Evolutionary conservation across 2,797 vertebrate species (phyloP), one percentile per base, ranked within the genome.

Genomic region (Hippoglossus hippoglossus): DNA sequence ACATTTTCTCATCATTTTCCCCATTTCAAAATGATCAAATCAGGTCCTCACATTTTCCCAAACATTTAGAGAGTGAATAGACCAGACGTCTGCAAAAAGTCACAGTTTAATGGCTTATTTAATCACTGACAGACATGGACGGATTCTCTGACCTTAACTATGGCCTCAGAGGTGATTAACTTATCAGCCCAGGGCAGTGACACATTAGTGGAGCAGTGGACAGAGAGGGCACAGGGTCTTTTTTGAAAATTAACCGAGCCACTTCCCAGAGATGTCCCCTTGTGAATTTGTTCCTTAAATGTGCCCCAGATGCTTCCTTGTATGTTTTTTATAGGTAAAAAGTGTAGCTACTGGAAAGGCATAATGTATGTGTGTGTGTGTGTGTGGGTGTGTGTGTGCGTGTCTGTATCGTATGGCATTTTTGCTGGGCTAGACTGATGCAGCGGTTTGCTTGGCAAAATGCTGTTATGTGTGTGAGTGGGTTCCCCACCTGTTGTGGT

Each of bases 401-500:
- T 34, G 31, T 11, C 2, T 39, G 12, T 39, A 12, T 39, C 36
- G 3, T 13, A 4, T 39, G 36, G 11, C 36, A 39, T 39, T 12
- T 13, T 34, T 34, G 31, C 9, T 34, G 31, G 31, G 36, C 12
- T 59, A 50, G 34, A 36, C 44, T 49, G 63, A 36, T 54, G 68
- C 67, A 25, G 67, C 18, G 8, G 22, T 62, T 52, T 51, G 63
- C 4, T 64, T 67, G 56, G 1, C 81, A 77, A 75, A 54, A 63
- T 41, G 16, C 31, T 58, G 65, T 70, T 47, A 60, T 58, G 79
- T 44, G 19, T 65, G 58, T 36, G 55, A 64, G 60, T 56, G 81
- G 36, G 18, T 31, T 76, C 76, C 74, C 77, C 92, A 94, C 92
- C 93, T 95, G 93, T 93, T 86, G 64, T 60, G 39, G 68, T 28